Evolutionary conservation across 2,797 vertebrate genomes (phyloP).

Genomic region (Carcharodon carcharias): DNA sequence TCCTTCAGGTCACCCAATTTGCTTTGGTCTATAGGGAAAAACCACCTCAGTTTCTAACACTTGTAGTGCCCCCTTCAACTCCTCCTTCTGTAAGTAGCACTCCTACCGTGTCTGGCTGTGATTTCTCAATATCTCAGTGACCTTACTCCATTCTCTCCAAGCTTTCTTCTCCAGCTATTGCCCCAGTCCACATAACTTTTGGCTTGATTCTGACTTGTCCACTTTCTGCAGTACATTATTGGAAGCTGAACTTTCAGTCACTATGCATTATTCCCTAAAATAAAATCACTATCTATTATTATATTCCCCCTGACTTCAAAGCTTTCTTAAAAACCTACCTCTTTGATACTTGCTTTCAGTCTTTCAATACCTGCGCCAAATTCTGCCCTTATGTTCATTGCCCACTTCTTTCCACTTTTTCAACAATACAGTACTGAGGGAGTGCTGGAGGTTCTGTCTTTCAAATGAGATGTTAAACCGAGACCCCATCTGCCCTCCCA

Average conservation of each 20-base stretch:
- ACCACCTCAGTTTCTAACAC: background rate
- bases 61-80: background rate
- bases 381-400: background rate
- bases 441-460: background rate
- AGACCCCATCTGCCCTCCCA: background rate
- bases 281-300: background rate
- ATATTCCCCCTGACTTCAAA: background rate
- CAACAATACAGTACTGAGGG: background rate
- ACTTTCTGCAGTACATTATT: background rate
- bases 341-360: background rate
- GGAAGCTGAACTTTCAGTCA: background rate
- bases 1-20: background rate
- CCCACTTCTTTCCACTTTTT: background rate
- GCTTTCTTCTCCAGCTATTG: background rate
- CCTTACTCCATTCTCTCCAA: background rate
- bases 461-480: background rate
- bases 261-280: background rate
- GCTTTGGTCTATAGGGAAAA: background rate
- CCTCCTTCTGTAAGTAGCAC: background rate
- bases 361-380: background rate
- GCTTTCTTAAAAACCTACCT: background rate
- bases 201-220: background rate
- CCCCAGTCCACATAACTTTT: background rate
- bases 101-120: background rate
- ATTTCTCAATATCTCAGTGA: background rate